These are phyloP conservation scores for Halcyon badia DNA, from an alignment of 2,797 vertebrate species.

Conservation along the genomic window DNA sequence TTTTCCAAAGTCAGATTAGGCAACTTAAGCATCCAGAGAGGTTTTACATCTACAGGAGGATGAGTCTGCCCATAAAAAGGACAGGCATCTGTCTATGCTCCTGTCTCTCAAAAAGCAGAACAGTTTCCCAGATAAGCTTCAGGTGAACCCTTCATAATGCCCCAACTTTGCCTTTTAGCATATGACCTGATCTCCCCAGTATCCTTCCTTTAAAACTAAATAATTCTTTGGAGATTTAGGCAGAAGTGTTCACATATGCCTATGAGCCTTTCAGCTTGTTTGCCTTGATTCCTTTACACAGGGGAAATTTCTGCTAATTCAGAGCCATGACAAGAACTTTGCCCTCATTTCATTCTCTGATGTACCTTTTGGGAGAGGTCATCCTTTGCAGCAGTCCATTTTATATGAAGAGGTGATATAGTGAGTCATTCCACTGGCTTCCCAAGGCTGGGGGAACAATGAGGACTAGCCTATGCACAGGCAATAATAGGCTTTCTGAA, in stretches of 20 bases:
- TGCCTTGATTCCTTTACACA: not conserved
- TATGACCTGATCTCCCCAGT: not conserved
- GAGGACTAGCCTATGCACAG: not conserved
- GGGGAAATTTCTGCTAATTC: not conserved
- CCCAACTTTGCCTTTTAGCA: not conserved
- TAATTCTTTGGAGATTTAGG: not conserved
- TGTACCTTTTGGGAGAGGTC: not conserved
- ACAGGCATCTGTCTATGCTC: not conserved
- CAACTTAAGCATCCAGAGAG: not conserved
- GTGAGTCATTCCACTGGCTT: constrained; percentile 24
- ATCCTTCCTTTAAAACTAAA: not conserved
- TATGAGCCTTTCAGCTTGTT: not conserved
- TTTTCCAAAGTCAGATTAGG: not conserved
- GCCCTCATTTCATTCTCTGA: not conserved
- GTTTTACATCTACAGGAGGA: not conserved
- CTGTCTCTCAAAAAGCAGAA: not conserved
- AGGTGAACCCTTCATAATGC: not conserved
- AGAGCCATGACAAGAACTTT: not conserved
- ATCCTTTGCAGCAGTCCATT: not conserved
- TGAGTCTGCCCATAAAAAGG: not conserved
- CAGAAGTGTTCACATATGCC: not conserved
- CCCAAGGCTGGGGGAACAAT: not conserved
- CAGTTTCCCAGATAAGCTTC: not conserved
- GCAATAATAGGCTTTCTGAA: constrained; percentile 39
- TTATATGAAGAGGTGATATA: not conserved